A percentile compares a stretch with the other conserved stretches of the same genome.
Conservation (phyloP, 2,888 invertebrate genomes). For the Eupithecia insigniata region DNA sequence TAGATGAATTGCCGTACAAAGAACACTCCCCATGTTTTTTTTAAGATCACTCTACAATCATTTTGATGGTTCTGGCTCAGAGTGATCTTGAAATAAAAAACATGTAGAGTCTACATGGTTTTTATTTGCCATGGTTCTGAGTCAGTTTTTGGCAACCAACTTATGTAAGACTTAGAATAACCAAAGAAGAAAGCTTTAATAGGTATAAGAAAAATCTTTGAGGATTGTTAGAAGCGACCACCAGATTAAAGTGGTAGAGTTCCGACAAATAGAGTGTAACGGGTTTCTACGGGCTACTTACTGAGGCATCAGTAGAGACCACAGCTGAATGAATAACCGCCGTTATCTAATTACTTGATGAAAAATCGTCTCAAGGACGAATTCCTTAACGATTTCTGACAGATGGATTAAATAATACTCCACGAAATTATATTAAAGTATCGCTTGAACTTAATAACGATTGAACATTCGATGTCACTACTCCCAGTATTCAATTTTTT, state of each 20-base stretch:
- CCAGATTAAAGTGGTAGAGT: background rate
- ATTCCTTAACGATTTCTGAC: background rate
- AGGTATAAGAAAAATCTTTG: background rate
- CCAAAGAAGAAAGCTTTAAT: background rate
- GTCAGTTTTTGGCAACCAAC: background rate
- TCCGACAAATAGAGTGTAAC: background rate
- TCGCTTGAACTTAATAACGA: background rate
- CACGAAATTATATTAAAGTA: background rate
- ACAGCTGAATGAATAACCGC: background rate
- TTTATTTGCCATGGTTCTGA: background rate
- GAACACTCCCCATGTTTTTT: background rate
- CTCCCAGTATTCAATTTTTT: too few species aligned
- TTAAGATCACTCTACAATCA: too few species aligned
- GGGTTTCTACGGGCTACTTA: background rate
- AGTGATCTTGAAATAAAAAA: too few species aligned
- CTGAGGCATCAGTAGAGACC: background rate
- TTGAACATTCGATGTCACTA: background rate
- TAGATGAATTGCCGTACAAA: background rate
- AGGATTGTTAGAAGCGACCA: background rate
- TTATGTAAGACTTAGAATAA: background rate
- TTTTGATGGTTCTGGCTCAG: too few species aligned
- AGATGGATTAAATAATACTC: background rate
- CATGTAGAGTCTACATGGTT: too few species aligned
- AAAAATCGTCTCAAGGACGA: background rate
- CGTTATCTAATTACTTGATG: background rate